Evolutionary conservation across 2,797 vertebrate species (phyloP).

Genomic region (Acanthis flammea): DNA sequence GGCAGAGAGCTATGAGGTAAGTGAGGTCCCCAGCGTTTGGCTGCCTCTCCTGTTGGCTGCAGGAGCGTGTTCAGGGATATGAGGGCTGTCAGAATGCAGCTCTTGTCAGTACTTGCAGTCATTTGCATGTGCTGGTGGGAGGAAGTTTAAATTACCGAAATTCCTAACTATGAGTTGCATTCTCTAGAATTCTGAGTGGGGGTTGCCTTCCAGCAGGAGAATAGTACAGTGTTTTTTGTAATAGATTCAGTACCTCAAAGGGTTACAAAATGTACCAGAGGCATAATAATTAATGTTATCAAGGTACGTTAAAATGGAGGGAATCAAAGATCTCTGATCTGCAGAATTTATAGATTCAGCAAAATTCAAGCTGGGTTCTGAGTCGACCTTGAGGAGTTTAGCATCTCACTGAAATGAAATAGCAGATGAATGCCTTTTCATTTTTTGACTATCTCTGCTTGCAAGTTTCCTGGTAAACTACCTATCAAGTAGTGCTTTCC

Average conservation of each 20-base stretch:
- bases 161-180: background rate
- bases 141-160: background rate
- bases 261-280: background rate
- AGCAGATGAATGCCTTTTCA: background rate
- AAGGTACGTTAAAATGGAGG: background rate
- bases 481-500: background rate
- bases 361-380: background rate
- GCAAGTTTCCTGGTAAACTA: background rate
- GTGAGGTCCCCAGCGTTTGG: background rate
- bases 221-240: background rate
- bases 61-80: accelerated
- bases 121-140: slow-evolving; percentile 5
- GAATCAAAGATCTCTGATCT: background rate
- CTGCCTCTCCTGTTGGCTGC: accelerated
- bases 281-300: background rate
- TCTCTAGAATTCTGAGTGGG: background rate
- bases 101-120: background rate
- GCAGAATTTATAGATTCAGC: background rate
- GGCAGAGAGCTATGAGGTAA: background rate
- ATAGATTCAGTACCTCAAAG: background rate
- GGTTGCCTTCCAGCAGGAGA: background rate
- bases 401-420: background rate
- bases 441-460: background rate
- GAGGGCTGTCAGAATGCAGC: background rate
- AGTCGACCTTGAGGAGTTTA: background rate